These are phyloP conservation scores for Amphiduros pacificus DNA, from an alignment of 2,888 invertebrate species.

Conservation along the genomic window DNA sequence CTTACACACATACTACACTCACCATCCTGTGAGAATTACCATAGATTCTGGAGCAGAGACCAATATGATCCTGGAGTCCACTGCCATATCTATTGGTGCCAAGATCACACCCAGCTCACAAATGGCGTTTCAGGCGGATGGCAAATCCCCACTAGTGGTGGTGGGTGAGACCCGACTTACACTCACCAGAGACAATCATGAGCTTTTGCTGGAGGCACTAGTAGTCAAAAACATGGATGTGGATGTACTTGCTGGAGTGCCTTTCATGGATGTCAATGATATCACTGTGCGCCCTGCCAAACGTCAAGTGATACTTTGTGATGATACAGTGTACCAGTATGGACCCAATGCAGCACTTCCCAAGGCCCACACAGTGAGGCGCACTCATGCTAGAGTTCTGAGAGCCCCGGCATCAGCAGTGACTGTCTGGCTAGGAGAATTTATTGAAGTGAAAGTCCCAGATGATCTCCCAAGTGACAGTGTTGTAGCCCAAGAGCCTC, in stretches of 20 bases:
- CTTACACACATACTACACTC: background rate
- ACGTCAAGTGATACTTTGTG: slow-evolving; percentile 18
- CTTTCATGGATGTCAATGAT: slow-evolving; percentile 33
- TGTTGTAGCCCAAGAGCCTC: too few species aligned
- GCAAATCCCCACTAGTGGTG: slow-evolving; percentile 21
- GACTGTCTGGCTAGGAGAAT: background rate
- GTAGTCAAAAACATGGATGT: slow-evolving; percentile 30
- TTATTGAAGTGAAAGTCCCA: background rate
- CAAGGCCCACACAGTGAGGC: background rate
- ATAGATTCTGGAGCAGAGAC: slow-evolving; percentile 5
- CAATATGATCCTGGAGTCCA: background rate
- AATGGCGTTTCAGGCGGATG: slow-evolving; percentile 2
- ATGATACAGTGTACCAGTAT: background rate
- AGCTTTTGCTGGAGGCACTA: slow-evolving; percentile 17
- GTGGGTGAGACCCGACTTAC: slow-evolving; percentile 21
- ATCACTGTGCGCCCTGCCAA: slow-evolving; percentile 29
- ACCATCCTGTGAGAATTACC: background rate
- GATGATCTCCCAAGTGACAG: too few species aligned
- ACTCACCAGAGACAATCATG: background rate
- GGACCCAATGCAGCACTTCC: background rate
- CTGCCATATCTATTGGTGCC: background rate
- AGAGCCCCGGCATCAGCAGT: background rate
- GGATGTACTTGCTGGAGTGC: slow-evolving; percentile 30
- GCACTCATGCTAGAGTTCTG: background rate
- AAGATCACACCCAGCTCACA: slow-evolving; percentile 2